These are phyloP conservation scores for Oryzias sinensis DNA, from an alignment of 2,797 vertebrate genomes.

Conservation along the genomic window DNA sequence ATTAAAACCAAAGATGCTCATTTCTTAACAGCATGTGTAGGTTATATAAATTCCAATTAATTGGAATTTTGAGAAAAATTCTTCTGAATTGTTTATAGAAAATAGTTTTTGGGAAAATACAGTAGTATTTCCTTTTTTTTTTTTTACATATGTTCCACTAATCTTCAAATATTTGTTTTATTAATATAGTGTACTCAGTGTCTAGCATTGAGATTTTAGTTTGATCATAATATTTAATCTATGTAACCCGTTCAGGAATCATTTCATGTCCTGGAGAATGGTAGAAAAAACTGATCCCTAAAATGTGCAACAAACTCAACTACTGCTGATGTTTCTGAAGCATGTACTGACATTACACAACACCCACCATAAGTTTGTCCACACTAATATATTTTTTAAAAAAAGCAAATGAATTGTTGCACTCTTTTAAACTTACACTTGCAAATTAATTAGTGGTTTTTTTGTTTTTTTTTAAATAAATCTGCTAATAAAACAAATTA, in stretches of 20 bases:
- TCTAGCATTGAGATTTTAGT: too few relatives aligned
- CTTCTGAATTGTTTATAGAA: too few relatives aligned
- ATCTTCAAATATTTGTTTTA: too few relatives aligned
- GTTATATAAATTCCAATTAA: too few relatives aligned
- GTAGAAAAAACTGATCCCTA: conserved; percentile 9
- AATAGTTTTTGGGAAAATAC: too few relatives aligned
- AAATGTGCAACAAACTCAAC: conserved; percentile 32
- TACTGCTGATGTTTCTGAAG: conserved; percentile 22
- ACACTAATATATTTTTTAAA: conserved; percentile 39
- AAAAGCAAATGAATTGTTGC: conserved; percentile 25
- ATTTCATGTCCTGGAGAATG: conserved; percentile 7
- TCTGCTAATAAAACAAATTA: neutral
- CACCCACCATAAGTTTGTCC: conserved; percentile 38
- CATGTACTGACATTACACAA: conserved; percentile 49
- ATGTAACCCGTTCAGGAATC: conserved; percentile 1
- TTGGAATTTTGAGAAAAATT: too few relatives aligned
- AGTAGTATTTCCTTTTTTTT: too few relatives aligned
- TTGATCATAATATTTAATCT: neutral
- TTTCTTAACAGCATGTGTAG: too few relatives aligned
- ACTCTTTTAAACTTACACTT: neutral
- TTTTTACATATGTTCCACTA: too few relatives aligned
- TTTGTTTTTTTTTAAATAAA: neutral
- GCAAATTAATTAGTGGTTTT: too few relatives aligned
- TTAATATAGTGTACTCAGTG: too few relatives aligned
- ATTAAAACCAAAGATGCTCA: too few relatives aligned